phyloP scores from a whole-genome alignment of 2,888 invertebrate species.

The Archips crataeganus region DNA sequence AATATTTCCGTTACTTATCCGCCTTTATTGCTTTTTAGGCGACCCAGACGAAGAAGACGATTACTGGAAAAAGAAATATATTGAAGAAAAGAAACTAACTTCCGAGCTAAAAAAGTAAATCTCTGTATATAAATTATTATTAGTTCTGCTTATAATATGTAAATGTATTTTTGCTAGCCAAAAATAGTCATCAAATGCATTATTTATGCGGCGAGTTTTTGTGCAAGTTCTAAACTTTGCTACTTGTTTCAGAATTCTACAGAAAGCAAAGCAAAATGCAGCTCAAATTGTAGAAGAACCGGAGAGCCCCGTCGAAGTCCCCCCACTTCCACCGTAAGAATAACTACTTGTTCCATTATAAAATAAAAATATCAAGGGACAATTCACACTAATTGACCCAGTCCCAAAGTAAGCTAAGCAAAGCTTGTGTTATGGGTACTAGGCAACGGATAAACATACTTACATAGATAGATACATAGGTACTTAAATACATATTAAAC shows the following conservation, averaged over 20 bases:
- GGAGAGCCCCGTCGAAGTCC: not conserved
- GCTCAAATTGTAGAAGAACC: not conserved
- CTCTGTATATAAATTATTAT: not conserved
- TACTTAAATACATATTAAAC: too few species aligned
- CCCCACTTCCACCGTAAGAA: not conserved
- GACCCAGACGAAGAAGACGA: slow-evolving; percentile 64
- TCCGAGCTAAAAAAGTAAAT: slow-evolving; percentile 63
- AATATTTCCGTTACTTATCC: not conserved
- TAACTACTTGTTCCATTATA: not conserved
- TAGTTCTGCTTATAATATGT: not conserved
- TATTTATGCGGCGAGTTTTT: too few species aligned
- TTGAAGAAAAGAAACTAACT: slow-evolving; percentile 65
- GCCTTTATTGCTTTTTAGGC: slow-evolving; percentile 50
- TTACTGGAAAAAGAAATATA: slow-evolving; percentile 75
- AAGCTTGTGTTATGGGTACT: too few species aligned
- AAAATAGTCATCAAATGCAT: too few species aligned
- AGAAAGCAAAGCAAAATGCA: not conserved
- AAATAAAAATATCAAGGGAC: too few species aligned
- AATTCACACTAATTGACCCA: too few species aligned
- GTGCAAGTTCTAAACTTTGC: not conserved
- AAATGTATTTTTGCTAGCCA: not conserved
- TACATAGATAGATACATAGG: too few species aligned
- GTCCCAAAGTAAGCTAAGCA: too few species aligned
- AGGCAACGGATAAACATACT: too few species aligned
- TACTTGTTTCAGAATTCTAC: not conserved